A percentile compares a stretch with the other conserved stretches of the same genome.
phyloP scores from a whole-genome alignment of 2,797 vertebrate species.

The Enteromius afrohamiltoni region DNA sequence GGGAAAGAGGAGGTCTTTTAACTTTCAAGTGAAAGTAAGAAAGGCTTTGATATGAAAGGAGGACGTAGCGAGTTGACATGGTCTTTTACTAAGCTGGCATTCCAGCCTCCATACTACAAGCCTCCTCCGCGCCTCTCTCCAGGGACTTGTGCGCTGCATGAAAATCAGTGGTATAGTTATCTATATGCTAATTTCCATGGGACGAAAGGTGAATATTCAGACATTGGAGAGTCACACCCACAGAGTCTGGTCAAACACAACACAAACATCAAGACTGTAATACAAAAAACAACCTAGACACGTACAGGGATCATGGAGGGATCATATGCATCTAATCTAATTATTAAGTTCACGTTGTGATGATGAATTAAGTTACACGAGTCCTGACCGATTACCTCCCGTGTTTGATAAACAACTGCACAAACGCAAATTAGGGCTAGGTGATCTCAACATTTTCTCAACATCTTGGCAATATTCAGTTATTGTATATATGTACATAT shows the following conservation, averaged over 20 bases:
- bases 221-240: conserved; percentile 52
- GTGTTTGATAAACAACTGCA: conserved; percentile 1
- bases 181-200: conserved; percentile 62
- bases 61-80: conserved; percentile 28
- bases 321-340: neutral
- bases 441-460: neutral
- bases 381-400: neutral
- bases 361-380: neutral
- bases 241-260: conserved; percentile 50
- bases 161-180: conserved; percentile 60
- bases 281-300: conserved; percentile 21
- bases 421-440: neutral
- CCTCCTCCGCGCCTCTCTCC: conserved; percentile 48
- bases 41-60: conserved; percentile 42
- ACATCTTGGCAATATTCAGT: neutral
- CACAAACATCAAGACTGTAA: conserved; percentile 44
- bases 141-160: conserved; percentile 52
- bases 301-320: neutral
- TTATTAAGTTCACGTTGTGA: conserved; percentile 6
- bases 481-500: too few relatives aligned
- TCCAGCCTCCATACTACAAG: conserved; percentile 49
- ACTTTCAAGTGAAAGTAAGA: conserved; percentile 13
- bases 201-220: conserved; percentile 58
- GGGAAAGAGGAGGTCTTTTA: conserved; percentile 18
- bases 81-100: conserved; percentile 38